Conservation (phyloP, 1,140 invertebrate species). For the Trichonephila clavipes region DNA sequence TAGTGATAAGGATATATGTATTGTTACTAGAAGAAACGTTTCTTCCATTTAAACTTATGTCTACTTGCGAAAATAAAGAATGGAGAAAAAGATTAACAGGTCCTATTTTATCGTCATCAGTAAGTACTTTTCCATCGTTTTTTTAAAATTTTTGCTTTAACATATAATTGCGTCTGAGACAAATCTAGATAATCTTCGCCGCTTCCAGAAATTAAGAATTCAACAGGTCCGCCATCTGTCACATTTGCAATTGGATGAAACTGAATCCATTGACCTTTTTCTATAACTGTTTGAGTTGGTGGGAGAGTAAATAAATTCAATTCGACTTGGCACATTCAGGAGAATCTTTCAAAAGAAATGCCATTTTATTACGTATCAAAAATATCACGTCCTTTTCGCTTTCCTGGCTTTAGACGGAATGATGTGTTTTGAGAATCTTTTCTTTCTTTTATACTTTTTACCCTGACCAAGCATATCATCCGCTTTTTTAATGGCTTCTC, state of each 20-base stretch:
- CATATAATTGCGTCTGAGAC: slow-evolving; percentile 14
- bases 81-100: slow-evolving; percentile 56
- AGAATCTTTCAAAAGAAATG: slow-evolving; percentile 39
- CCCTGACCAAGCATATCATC: slow-evolving; percentile 24
- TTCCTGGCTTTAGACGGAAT: neutral
- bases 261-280: slow-evolving; percentile 58
- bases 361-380: slow-evolving; percentile 53
- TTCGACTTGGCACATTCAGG: slow-evolving; percentile 43
- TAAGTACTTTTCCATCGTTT: neutral
- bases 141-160: slow-evolving; percentile 38
- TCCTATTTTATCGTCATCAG: slow-evolving; percentile 24
- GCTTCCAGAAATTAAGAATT: slow-evolving; percentile 35
- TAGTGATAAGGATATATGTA: slow-evolving; percentile 13
- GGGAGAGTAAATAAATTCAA: slow-evolving; percentile 33
- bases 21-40: slow-evolving; percentile 11
- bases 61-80: slow-evolving; percentile 55
- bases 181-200: slow-evolving; percentile 52
- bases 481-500: neutral
- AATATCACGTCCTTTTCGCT: slow-evolving; percentile 38
- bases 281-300: slow-evolving; percentile 52
- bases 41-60: slow-evolving; percentile 22
- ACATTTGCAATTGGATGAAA: slow-evolving; percentile 48
- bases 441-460: slow-evolving; percentile 53
- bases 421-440: neutral
- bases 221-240: slow-evolving; percentile 21